Conservation (phyloP, 2,888 invertebrate genomes). For the Amphipoea lucens region DNA sequence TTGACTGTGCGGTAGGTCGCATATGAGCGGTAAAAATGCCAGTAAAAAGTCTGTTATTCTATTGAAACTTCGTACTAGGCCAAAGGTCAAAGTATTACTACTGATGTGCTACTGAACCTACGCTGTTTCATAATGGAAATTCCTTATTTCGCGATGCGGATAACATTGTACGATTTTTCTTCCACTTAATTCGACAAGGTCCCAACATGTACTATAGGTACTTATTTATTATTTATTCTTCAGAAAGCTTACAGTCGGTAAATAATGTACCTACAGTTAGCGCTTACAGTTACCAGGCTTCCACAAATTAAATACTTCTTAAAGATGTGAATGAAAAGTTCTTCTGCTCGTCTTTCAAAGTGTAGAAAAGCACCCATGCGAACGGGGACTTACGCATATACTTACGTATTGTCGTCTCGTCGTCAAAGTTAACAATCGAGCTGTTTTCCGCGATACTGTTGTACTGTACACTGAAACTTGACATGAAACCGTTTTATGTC, state of each 20-base stretch:
- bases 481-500: conserved; percentile 9
- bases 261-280: neutral
- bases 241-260: neutral
- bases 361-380: neutral
- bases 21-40: neutral
- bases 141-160: neutral
- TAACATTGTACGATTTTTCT: neutral
- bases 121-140: neutral
- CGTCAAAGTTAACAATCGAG: neutral
- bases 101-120: neutral
- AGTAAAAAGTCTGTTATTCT: no score
- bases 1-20: neutral
- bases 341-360: neutral
- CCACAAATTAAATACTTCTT: neutral
- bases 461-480: neutral
- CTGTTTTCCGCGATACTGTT: neutral
- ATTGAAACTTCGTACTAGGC: neutral
- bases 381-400: no score
- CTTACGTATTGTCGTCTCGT: neutral
- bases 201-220: neutral
- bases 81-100: neutral
- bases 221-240: neutral
- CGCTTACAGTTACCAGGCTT: neutral
- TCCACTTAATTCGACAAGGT: no score
- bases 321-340: neutral